These are phyloP conservation scores for Ips typographus DNA, from an alignment of 1,140 invertebrate genomes.

Conservation along the genomic window DNA sequence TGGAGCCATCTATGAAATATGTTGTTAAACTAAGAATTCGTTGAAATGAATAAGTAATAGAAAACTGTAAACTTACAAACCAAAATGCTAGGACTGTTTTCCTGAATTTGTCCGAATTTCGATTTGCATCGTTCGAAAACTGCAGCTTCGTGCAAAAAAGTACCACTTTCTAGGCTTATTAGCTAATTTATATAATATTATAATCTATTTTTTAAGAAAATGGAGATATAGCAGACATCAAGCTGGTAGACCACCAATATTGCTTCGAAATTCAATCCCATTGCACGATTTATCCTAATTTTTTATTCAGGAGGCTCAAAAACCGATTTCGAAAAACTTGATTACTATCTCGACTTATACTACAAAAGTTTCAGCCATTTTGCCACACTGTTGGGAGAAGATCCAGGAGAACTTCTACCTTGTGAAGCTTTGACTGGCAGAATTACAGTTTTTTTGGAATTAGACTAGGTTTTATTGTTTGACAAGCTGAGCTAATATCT, in stretches of 20 bases:
- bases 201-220: slow-evolving; percentile 3
- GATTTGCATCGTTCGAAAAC: too few species aligned
- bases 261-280: slow-evolving; percentile 58
- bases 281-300: slow-evolving; percentile 61
- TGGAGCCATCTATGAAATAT: too few species aligned
- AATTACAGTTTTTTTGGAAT: slow-evolving; percentile 48
- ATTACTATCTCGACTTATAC: slow-evolving; percentile 57
- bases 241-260: slow-evolving; percentile 58
- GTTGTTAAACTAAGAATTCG: too few species aligned
- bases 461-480: slow-evolving; percentile 19
- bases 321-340: slow-evolving; percentile 52
- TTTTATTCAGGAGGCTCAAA: slow-evolving; percentile 58
- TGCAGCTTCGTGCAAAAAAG: too few species aligned
- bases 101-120: too few species aligned
- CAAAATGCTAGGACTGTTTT: too few species aligned
- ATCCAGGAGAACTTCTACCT: slow-evolving; percentile 55
- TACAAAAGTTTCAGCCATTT: slow-evolving; percentile 54
- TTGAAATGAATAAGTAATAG: too few species aligned
- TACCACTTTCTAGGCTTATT: too few species aligned
- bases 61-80: too few species aligned
- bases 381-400: slow-evolving; percentile 50
- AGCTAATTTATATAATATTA: too few species aligned
- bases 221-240: slow-evolving; percentile 16
- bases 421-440: slow-evolving; percentile 51
- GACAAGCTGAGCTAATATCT: slow-evolving; percentile 22